phyloP scores from a whole-genome alignment of 2,888 invertebrate genomes.

The Drosophila meridiana region DNA sequence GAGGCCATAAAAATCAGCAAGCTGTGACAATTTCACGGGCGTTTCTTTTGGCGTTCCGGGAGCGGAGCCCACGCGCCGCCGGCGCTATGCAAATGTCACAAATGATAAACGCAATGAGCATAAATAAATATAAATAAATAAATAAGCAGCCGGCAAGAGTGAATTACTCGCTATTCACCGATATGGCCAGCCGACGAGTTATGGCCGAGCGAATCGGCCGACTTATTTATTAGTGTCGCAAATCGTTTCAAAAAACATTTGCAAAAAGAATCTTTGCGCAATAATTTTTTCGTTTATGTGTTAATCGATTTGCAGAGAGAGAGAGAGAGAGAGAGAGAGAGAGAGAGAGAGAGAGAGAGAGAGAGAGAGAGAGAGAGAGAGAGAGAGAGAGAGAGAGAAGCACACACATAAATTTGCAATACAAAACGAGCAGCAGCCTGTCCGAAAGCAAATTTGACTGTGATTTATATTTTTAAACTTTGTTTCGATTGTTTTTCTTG shows the following conservation, averaged over 20 bases:
- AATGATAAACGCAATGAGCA: slow-evolving; percentile 81
- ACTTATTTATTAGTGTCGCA: slow-evolving; percentile 79
- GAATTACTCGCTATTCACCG: slow-evolving; percentile 32
- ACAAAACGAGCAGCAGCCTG: slow-evolving; percentile 35
- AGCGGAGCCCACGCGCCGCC: slow-evolving; percentile 63
- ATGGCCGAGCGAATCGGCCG: slow-evolving; percentile 47
- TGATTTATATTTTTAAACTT: slow-evolving; percentile 66
- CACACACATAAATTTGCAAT: slow-evolving; percentile 56
- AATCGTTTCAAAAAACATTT: slow-evolving; percentile 69
- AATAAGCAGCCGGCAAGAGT: slow-evolving; percentile 17
- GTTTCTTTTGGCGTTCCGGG: slow-evolving; percentile 48
- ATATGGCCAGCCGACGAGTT: slow-evolving; percentile 42
- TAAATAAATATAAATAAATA: slow-evolving; percentile 72
- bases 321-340: too few species aligned
- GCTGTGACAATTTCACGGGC: slow-evolving; percentile 78
- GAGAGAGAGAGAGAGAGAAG: too few species aligned
- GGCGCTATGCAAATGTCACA: slow-evolving; percentile 82
- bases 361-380: too few species aligned
- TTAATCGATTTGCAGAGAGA: slow-evolving; percentile 65
- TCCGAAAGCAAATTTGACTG: slow-evolving; percentile 60
- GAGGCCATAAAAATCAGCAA: slow-evolving; percentile 67
- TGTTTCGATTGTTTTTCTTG: slow-evolving; percentile 21
- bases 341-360: too few species aligned
- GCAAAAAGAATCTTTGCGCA: slow-evolving; percentile 20
- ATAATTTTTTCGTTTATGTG: slow-evolving; percentile 51